Evolutionary conservation across 1,140 invertebrate species (phyloP), one percentile per base, ranked within the genome.

Genomic region (Camponotus vicinus): DNA sequence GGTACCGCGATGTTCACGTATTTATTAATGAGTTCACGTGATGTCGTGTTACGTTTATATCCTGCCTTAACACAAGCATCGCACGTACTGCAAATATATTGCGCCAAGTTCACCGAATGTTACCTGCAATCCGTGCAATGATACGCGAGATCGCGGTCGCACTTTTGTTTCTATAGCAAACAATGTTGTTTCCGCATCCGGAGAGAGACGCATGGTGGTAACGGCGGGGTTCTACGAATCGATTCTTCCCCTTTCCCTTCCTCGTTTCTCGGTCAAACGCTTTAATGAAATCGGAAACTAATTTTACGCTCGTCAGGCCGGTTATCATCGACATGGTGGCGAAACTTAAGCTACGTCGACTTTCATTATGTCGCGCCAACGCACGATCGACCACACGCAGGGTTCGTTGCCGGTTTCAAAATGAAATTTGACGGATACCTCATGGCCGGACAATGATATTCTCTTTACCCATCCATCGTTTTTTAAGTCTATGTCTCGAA

Each of bases 271-370:
- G 57, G 45, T 7, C 32, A 64, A 66, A 75, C 37, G 67, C 21
- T 73, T 45, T 64, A 75, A 84, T 75, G 37, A 71, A 83, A 86
- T 45, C 61, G 76, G 66, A 66, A 83, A 83, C 79, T 83, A 86
- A 86, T 86, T 86, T 86, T 40, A 73, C 79, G 49, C 3, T 83
- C 85, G 67, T 64, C 78, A 15, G n/a, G 21, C 15, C 69, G 61
- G 11, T 83, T 83, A 84, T 86, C 59, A 73, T 84, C 45, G 67
- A 75, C 32, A 71, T 57, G 15, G 40, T 11, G 37, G 52, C 61
- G 55, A 27, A 82, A 86, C 79, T 83, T 66, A 66, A 77, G 32
- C 37, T 64, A 37, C 70, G 63, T 67, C 40, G 61, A 49, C 42
- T 69, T 13, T 80, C 34, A 59, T 79, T 79, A 67, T 76, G 45